Percentiles rank a stretch among this genome's conserved stretches.
Conservation (phyloP, 2,113 vertebrate species). For the Psephotus haematonotus region DNA sequence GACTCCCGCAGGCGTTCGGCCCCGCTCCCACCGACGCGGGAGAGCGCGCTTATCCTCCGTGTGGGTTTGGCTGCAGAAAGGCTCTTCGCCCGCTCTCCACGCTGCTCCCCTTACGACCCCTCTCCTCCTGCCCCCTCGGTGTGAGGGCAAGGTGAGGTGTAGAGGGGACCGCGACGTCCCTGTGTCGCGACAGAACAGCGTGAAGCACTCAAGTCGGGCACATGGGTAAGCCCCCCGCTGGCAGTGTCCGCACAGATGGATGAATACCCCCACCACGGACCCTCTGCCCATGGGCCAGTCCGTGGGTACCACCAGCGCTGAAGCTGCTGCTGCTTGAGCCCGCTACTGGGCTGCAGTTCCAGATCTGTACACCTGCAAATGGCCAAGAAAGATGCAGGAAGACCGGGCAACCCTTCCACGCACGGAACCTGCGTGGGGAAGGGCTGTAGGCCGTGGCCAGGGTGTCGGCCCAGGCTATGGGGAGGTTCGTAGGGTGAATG, state of each 20-base stretch:
- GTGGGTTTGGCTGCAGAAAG: background rate
- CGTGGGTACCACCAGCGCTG: background rate
- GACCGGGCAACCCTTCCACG: background rate
- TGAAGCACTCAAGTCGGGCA: background rate
- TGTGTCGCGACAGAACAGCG: background rate
- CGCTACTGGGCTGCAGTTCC: background rate
- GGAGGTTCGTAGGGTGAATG: no score
- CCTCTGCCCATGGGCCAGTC: background rate
- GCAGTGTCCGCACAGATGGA: background rate
- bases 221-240: background rate
- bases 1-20: background rate
- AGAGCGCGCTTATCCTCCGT: background rate
- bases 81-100: background rate
- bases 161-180: background rate
- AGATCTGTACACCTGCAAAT: rapidly evolving
- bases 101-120: background rate
- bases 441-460: background rate
- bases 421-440: background rate
- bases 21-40: background rate
- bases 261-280: background rate
- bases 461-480: background rate
- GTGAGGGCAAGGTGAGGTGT: no score
- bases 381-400: background rate
- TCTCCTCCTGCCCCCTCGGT: no score
- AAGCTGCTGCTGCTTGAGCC: background rate